Conservation (phyloP, 2,888 invertebrate species). For the Metallyticus violacea region DNA sequence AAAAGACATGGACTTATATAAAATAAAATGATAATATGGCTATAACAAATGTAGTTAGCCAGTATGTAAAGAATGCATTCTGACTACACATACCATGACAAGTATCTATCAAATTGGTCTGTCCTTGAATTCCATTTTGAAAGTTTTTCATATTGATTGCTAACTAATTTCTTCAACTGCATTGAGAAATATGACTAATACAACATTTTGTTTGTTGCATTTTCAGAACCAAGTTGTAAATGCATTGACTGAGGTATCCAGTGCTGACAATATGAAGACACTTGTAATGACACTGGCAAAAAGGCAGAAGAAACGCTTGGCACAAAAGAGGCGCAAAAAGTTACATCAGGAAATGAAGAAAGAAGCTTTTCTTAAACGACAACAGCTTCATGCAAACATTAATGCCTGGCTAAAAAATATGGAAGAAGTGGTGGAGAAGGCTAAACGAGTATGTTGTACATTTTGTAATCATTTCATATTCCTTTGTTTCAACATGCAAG, state of each 20-base stretch:
- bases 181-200: background rate
- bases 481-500: too few relatives aligned
- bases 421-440: conserved; percentile 59
- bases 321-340: conserved; percentile 51
- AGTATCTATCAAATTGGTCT: too few relatives aligned
- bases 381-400: conserved; percentile 58
- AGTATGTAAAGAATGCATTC: too few relatives aligned
- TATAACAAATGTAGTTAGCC: too few relatives aligned
- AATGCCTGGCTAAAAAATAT: conserved; percentile 66
- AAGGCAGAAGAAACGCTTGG: conserved; percentile 48
- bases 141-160: too few relatives aligned
- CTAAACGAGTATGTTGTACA: conserved; percentile 52
- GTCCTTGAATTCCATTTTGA: too few relatives aligned
- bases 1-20: too few relatives aligned
- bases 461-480: background rate
- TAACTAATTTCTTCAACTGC: too few relatives aligned
- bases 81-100: too few relatives aligned
- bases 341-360: conserved; percentile 49
- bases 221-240: background rate
- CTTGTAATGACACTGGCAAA: conserved; percentile 48
- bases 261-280: conserved; percentile 42
- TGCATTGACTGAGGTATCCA: background rate
- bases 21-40: too few relatives aligned
- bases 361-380: conserved; percentile 46
- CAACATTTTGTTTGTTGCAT: background rate